phyloP scores from a whole-genome alignment of 2,888 invertebrate genomes.

The Herminia tarsipennalis region DNA sequence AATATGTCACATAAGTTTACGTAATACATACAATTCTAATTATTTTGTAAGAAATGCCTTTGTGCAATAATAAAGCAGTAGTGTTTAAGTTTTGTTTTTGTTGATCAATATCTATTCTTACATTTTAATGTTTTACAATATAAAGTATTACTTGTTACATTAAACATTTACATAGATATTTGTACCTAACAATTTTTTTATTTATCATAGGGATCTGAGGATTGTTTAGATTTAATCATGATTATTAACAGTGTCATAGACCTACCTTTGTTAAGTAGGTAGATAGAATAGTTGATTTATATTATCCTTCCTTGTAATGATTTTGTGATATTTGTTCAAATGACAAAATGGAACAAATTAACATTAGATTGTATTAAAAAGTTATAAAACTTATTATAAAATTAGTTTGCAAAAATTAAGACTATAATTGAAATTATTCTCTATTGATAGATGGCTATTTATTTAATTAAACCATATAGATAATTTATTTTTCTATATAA shows the following conservation, averaged over 20 bases:
- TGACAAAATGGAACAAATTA: constrained; percentile 51
- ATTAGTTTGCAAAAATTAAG: constrained; percentile 8
- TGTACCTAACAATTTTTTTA: constrained; percentile 23
- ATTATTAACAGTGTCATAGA: constrained; percentile 45
- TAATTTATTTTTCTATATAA: constrained; percentile 46
- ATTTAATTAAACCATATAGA: constrained; percentile 32
- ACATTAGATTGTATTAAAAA: constrained; percentile 32
- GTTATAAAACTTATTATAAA: constrained; percentile 5
- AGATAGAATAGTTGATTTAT: constrained; percentile 28
- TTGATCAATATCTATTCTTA: constrained; percentile 35
- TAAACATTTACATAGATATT: constrained; percentile 27
- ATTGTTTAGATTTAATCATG: constrained; percentile 22
- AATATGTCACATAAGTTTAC: constrained; percentile 27
- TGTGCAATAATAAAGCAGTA: constrained; percentile 54
- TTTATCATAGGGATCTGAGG: constrained; percentile 35
- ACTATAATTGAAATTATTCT: constrained; percentile 25
- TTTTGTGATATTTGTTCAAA: constrained; percentile 43
- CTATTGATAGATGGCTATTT: constrained; percentile 36
- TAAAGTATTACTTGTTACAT: constrained; percentile 25
- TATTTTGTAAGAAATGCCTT: constrained; percentile 44
- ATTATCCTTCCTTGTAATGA: constrained; percentile 25
- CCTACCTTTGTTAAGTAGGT: constrained; percentile 29
- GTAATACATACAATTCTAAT: constrained; percentile 21
- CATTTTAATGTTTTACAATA: constrained; percentile 19
- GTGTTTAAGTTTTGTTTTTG: constrained; percentile 31